These are phyloP conservation scores for Zootermopsis nevadensis DNA, from an alignment of 2,888 invertebrate species.

Conservation along the genomic window DNA sequence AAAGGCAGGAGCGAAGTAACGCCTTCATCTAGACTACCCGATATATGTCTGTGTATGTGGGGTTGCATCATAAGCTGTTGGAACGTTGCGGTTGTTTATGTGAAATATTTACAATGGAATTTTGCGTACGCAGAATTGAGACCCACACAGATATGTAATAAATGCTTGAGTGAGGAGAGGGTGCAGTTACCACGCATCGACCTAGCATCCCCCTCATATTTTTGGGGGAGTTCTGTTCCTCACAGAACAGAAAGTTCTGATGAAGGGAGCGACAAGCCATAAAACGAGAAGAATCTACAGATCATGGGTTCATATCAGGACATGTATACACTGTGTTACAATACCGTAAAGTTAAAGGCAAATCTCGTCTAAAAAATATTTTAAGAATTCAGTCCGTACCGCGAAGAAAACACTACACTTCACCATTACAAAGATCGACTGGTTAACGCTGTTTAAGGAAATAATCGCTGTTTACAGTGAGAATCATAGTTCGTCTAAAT, in stretches of 20 bases:
- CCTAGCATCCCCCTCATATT: neutral
- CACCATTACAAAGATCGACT: no score
- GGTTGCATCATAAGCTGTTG: neutral
- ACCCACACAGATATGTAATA: neutral
- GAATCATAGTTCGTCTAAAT: no score
- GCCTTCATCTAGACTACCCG: neutral
- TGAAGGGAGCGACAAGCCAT: neutral
- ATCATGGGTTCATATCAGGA: neutral
- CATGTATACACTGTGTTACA: no score
- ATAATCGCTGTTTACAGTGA: no score
- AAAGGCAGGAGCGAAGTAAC: neutral
- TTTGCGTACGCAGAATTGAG: neutral
- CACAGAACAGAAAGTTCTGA: neutral
- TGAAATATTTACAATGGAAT: neutral
- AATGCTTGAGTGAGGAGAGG: neutral
- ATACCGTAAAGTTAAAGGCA: no score
- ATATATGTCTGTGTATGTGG: neutral
- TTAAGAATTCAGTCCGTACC: no score
- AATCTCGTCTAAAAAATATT: no score
- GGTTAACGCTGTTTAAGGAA: no score
- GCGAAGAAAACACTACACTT: no score
- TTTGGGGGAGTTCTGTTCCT: neutral
- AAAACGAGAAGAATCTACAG: neutral
- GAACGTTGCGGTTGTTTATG: neutral
- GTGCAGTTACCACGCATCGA: neutral